A percentile compares a stretch with the other conserved stretches of the same genome.
These are phyloP conservation scores for Chaetophractus vellerosus DNA, from an alignment of 2,797 vertebrate genomes.

Conservation along the genomic window DNA sequence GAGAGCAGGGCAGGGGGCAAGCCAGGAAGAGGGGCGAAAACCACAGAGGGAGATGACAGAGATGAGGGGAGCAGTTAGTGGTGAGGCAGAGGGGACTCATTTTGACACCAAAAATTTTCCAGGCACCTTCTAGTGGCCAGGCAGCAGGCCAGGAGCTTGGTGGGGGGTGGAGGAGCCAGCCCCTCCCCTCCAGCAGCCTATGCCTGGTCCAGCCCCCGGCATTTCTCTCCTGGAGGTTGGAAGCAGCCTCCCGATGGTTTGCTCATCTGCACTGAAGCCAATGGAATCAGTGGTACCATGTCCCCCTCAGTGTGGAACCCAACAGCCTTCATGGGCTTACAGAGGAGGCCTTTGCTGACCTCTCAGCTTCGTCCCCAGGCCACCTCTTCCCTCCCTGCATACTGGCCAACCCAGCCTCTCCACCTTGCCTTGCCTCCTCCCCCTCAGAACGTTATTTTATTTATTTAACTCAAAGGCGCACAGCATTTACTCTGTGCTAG, in stretches of 20 bases:
- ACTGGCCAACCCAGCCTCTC: accelerated
- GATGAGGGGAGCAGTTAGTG: not conserved
- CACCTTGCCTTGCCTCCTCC: not conserved
- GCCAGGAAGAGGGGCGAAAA: not conserved
- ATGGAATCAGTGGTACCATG: not conserved
- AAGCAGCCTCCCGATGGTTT: not conserved
- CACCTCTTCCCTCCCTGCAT: too few relatives aligned
- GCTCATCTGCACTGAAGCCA: not conserved
- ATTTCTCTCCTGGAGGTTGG: not conserved
- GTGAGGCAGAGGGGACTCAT: not conserved
- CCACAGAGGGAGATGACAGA: not conserved
- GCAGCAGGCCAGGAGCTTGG: not conserved
- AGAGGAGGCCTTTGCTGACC: not conserved
- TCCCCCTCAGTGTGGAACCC: not conserved
- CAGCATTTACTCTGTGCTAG: not conserved
- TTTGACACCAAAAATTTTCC: not conserved
- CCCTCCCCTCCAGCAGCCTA: not conserved
- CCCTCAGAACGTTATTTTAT: not conserved
- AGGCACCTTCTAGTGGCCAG: not conserved
- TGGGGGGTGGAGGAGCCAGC: not conserved
- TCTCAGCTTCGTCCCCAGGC: not conserved
- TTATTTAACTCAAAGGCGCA: not conserved
- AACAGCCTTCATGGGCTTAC: too few relatives aligned
- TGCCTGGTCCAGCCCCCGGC: not conserved
- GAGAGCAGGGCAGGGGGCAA: not conserved